These are phyloP conservation scores for Piscicola geometra DNA, from an alignment of 2,888 invertebrate species.

Conservation along the genomic window DNA sequence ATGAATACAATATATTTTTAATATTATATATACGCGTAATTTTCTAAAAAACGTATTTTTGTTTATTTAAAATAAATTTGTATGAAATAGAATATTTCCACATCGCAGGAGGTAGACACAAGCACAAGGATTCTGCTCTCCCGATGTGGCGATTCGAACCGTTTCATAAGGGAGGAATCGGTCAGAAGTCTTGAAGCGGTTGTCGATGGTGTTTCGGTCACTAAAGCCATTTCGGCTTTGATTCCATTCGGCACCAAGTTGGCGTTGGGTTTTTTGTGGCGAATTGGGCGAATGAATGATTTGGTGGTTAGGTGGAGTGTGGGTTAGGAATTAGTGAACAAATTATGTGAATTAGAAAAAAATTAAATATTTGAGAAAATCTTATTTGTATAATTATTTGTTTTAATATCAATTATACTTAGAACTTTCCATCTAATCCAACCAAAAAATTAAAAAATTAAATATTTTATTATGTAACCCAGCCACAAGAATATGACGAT, in stretches of 20 bases:
- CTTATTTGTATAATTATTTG: too few species aligned
- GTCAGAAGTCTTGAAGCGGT: constrained; percentile 74
- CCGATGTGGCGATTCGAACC: constrained; percentile 86
- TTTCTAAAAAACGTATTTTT: background rate
- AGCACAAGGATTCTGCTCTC: constrained; percentile 74
- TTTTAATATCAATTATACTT: too few species aligned
- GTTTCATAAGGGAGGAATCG: constrained; percentile 78
- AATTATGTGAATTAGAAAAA: background rate
- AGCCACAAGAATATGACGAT: constrained; percentile 25
- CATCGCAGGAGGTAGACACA: constrained; percentile 76
- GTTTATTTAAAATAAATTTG: too few species aligned
- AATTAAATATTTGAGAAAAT: background rate
- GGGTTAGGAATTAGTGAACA: background rate
- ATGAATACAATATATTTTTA: too few species aligned
- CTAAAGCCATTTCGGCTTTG: constrained; percentile 54
- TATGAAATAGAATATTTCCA: too few species aligned
- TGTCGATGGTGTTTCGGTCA: constrained; percentile 70
- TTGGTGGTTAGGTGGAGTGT: background rate
- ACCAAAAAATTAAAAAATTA: too few species aligned
- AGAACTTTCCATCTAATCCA: too few species aligned
- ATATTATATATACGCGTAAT: background rate
- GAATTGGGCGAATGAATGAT: too few species aligned
- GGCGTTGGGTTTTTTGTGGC: too few species aligned
- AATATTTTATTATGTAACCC: background rate
- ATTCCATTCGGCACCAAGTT: constrained; percentile 55